Evolutionary conservation across 2,113 vertebrate genomes (phyloP), one percentile per base, ranked within the genome.

Genomic region (Nipponia nippon): DNA sequence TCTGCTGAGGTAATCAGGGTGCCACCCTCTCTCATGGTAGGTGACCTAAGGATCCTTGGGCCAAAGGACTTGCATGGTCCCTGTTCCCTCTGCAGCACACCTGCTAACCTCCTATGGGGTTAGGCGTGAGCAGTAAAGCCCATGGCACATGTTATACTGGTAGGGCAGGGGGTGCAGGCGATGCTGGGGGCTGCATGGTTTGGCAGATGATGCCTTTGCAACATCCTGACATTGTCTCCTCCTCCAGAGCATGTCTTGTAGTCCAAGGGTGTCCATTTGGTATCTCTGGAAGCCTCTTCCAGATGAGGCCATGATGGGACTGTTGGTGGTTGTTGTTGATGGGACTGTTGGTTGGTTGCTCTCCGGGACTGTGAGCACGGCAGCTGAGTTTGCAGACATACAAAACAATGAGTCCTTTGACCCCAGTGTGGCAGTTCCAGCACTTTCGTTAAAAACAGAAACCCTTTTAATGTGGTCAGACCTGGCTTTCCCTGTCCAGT

Each of bases 391-490:
- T 87, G 38, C 58, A 67, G 44, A 38, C 53, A 40, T 50, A 52
- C 81, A 73, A 82, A 73, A 56, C 0, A 2, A 46, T 1, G 20
- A 86, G 26, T 77, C 13, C 32, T 83, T 83, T 1, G 4, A 47
- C 62, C 40, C 67, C 34, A 32, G 47, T 5, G 0, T 0, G 0
- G 63, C 62, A 44, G 52, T 67, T 84, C 66, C 52, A 72, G 50
- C 52, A 32, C 34, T 69, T 76, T 17, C 14, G n/a, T 81, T 79
- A 40, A 83, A 93, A 62, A 38, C 55, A 77, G 29, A 40, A 90
- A 52, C 42, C 7, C 13, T 61, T 90, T 81, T 81, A 32, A 71
- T 85, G 67, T 96, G 90, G 90, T 80, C 63, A 91, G 53, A 66
- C 16, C 59, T 90, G 89, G 42, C 67, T 53, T 77, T 96, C 53